Evolutionary conservation across 2,113 vertebrate species (phyloP).

Genomic region (Hippocampus zosterae): DNA sequence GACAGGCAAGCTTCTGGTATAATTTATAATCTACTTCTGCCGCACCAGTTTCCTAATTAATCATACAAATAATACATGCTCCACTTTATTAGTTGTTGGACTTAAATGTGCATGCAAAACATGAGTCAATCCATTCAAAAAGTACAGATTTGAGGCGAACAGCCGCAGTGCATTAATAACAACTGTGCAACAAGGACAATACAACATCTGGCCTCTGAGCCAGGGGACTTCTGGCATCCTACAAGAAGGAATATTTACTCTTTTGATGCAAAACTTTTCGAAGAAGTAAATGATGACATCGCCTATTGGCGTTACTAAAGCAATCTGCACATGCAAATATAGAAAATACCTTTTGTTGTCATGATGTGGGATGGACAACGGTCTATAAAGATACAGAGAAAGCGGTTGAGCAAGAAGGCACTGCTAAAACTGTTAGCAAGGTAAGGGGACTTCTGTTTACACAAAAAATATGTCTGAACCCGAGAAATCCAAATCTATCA

Average conservation of each 20-base stretch:
- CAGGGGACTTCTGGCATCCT: background rate
- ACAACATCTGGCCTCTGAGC: background rate
- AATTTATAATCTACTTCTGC: background rate
- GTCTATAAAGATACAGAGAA: constrained; percentile 77
- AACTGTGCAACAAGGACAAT: background rate
- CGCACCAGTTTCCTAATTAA: background rate
- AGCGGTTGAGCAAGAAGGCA: constrained; percentile 56
- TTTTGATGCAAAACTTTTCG: constrained; percentile 4
- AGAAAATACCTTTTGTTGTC: constrained; percentile 67
- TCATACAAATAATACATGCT: background rate
- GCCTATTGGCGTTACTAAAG: constrained; percentile 45
- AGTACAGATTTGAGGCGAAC: constrained; percentile 2
- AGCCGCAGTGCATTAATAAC: background rate
- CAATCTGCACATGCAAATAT: constrained; percentile 56
- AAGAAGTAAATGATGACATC: constrained; percentile 7
- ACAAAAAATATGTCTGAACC: no score
- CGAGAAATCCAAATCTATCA: no score
- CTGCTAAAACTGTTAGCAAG: constrained; percentile 73
- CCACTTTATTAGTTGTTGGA: background rate
- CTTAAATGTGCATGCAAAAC: background rate
- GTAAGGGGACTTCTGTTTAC: no score
- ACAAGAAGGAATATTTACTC: no score
- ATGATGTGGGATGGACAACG: constrained; percentile 74
- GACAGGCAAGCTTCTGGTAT: no score
- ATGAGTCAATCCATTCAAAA: background rate